These are phyloP conservation scores for Lysiphlebus fabarum DNA, from an alignment of 1,140 invertebrate genomes.

Conservation along the genomic window DNA sequence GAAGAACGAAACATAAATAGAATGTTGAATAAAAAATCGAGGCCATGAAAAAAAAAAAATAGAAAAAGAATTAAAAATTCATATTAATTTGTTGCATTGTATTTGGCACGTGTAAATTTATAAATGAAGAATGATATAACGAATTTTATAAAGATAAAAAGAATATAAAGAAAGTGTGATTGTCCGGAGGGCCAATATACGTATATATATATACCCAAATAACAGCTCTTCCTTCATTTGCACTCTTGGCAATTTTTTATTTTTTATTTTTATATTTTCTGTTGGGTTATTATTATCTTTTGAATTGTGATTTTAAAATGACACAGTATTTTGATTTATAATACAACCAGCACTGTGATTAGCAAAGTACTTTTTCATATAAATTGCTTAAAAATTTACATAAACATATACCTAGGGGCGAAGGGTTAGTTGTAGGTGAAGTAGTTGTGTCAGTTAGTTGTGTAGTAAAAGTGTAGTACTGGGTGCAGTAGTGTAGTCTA, in stretches of 20 bases:
- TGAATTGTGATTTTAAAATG: conserved; percentile 49
- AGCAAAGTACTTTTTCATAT: conserved; percentile 32
- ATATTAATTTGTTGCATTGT: no score
- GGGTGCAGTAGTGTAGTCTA: no score
- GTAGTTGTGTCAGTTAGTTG: no score
- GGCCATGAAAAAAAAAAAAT: no score
- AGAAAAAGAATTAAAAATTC: no score
- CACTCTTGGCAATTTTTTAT: background rate
- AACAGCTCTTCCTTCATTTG: conserved; percentile 37
- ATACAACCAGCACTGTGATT: conserved; percentile 40
- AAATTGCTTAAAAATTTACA: conserved; percentile 26
- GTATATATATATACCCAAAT: conserved; percentile 43
- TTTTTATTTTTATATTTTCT: no score
- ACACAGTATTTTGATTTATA: conserved; percentile 44
- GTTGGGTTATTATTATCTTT: conserved; percentile 45
- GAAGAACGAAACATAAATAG: no score
- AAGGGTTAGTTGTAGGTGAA: no score
- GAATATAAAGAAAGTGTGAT: conserved; percentile 15
- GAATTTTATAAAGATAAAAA: conserved; percentile 2
- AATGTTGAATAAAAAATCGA: no score
- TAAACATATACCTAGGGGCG: background rate
- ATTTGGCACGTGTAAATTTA: no score
- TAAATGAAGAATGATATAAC: background rate
- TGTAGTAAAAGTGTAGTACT: no score
- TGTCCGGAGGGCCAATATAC: conserved; percentile 25